Percentiles rank a stretch among this genome's conserved stretches.
phyloP scores from a whole-genome alignment of 2,797 vertebrate genomes.

The Tinamus major region DNA sequence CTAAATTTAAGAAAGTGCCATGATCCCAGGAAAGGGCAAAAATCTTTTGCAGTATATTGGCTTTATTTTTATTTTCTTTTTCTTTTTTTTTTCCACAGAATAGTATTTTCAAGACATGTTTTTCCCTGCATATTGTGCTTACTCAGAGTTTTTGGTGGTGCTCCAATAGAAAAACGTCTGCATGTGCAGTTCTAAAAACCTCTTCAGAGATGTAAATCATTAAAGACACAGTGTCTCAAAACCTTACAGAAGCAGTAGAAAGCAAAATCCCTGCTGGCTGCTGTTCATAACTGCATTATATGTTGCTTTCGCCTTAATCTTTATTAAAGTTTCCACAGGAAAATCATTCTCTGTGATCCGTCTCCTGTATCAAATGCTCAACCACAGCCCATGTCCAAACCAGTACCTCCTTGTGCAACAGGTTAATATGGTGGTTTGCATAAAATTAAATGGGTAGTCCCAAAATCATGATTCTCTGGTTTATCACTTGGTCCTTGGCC shows the following conservation, averaged over 20 bases:
- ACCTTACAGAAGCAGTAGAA: conserved; percentile 40
- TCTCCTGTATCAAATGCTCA: not conserved
- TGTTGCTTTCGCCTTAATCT: conserved; percentile 30
- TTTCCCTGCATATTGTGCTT: conserved; percentile 57
- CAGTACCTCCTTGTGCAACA: not conserved
- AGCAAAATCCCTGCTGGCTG: conserved; percentile 42
- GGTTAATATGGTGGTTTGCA: not conserved
- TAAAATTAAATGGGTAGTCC: not conserved
- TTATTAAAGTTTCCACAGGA: conserved; percentile 37
- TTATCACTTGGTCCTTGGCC: not conserved
- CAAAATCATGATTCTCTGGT: conserved; percentile 10
- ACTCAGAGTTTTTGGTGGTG: conserved; percentile 49
- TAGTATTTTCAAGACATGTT: conserved; percentile 55
- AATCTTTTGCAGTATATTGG: not conserved
- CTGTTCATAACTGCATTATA: conserved; percentile 37
- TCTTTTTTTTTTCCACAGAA: not conserved
- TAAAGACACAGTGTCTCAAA: conserved; percentile 62
- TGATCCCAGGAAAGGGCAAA: not conserved
- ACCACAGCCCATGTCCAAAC: not conserved
- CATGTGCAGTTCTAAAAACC: conserved; percentile 66
- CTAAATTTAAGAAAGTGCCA: not conserved
- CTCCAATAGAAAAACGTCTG: conserved; percentile 59
- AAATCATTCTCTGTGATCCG: not conserved
- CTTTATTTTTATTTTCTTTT: not conserved
- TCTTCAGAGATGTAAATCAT: conserved; percentile 68